A percentile compares a stretch with the other conserved stretches of the same genome.
Conservation (phyloP, 2,113 vertebrate species). For the Tichodroma muraria region DNA sequence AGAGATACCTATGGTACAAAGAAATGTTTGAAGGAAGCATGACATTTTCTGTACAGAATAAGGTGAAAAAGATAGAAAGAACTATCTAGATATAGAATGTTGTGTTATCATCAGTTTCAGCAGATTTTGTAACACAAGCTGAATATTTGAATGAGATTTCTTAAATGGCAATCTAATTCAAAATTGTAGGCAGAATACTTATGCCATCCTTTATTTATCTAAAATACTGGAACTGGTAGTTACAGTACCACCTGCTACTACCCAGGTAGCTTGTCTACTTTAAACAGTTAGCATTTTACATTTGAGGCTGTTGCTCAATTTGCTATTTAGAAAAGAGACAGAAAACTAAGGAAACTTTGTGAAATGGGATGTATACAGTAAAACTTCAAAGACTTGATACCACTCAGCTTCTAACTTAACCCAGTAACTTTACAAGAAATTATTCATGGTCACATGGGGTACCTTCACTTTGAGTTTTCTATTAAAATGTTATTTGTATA, state of each 20-base stretch:
- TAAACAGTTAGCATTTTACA: not conserved
- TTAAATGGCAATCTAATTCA: not conserved
- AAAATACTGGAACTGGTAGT: not conserved
- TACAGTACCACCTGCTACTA: not conserved
- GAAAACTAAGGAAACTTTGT: not conserved
- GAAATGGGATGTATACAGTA: not conserved
- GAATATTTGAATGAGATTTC: not conserved
- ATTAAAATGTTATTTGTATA: not conserved
- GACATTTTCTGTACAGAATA: not conserved
- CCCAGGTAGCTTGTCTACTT: not conserved
- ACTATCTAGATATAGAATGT: not conserved
- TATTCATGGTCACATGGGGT: not conserved
- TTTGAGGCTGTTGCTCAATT: not conserved
- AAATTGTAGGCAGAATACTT: not conserved
- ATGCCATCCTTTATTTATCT: not conserved
- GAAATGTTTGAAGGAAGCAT: not conserved
- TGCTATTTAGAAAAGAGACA: not conserved
- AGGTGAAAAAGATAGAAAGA: not conserved
- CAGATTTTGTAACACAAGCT: not conserved
- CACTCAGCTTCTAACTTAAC: not conserved
- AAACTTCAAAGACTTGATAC: not conserved
- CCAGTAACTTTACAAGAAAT: not conserved
- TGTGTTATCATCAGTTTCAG: not conserved
- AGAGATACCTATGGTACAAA: not conserved
- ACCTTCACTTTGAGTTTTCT: not conserved